These are phyloP conservation scores for Oligia strigilis DNA, from an alignment of 2,888 invertebrate genomes.

Conservation along the genomic window DNA sequence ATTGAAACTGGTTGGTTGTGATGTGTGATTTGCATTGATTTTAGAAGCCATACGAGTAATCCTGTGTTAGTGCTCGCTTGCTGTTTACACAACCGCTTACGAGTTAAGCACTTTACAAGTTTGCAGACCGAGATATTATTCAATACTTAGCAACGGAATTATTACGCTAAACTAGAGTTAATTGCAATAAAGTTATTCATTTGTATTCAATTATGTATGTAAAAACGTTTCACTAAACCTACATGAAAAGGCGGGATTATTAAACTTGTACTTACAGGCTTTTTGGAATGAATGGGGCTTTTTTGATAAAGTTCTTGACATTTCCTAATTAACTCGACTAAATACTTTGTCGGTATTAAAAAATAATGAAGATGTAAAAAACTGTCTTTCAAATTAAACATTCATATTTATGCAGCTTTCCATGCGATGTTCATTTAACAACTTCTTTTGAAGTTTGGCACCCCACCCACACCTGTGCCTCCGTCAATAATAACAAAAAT, in stretches of 20 bases:
- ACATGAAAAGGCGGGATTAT: background rate
- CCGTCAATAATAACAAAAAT: slow-evolving; percentile 63
- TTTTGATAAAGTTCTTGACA: slow-evolving; percentile 23
- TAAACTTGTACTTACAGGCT: background rate
- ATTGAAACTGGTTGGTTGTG: slow-evolving; percentile 24
- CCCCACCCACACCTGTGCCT: slow-evolving; percentile 59
- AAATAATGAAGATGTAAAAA: slow-evolving; percentile 30
- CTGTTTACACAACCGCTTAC: slow-evolving; percentile 89
- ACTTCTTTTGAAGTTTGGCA: slow-evolving; percentile 59
- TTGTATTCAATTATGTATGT: background rate
- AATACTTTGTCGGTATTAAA: slow-evolving; percentile 18
- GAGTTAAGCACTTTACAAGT: slow-evolving; percentile 86
- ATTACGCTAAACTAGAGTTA: slow-evolving; percentile 25
- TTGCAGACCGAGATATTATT: slow-evolving; percentile 65
- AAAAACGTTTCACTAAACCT: background rate
- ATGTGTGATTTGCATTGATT: slow-evolving; percentile 86
- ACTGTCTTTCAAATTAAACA: slow-evolving; percentile 30
- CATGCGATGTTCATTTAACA: slow-evolving; percentile 60
- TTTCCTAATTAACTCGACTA: slow-evolving; percentile 22
- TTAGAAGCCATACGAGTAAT: slow-evolving; percentile 86
- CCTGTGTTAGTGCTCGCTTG: slow-evolving; percentile 84
- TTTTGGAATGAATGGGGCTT: background rate
- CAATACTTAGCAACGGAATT: slow-evolving; percentile 45
- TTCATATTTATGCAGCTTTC: slow-evolving; percentile 31
- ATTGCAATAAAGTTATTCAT: slow-evolving; percentile 2